Evolutionary conservation across 1,140 invertebrate genomes (phyloP), one percentile per base, ranked within the genome.

Genomic region (Aphaenogaster ashmeadi): DNA sequence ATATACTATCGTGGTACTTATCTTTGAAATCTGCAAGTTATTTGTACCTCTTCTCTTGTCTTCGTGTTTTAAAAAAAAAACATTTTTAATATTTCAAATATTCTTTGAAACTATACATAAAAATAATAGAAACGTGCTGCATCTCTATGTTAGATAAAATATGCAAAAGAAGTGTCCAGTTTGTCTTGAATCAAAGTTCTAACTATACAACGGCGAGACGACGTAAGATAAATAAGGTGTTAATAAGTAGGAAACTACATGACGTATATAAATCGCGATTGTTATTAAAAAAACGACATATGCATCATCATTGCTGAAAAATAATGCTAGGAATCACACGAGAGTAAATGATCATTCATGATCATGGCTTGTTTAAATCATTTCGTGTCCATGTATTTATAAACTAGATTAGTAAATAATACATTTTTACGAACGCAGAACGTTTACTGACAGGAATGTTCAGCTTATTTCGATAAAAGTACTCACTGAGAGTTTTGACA

Each of bases 341-440:
- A 78, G n/a, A 88, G 38, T 60, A 66, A 58, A 80, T 36, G 21
- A 89, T 89, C 47, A 66, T 87, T 56, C 36, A 81, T 67, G 38
- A 44, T 67, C 64, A n/a, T 88, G 75, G 62, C 79, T 91, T 89
- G 78, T 90, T 27, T 89, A 47, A 67, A 72, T 90, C 33, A 44
- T 87, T 80, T 90, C 78, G 21, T 79, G 74, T 90, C 78, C 75
- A 62, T 88, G 62, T 91, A 91, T 89, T 87, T 91, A 88, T 81
- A 58, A 79, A 87, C 54, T 91, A 89, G 84, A 75, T 90, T 87
- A 85, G 54, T 60, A 52, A 78, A 87, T 66, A 36, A 79, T 67
- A 79, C 5, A 44, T 90, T 92, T 92, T 77, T 92, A 89, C 74
- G 84, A 86, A 89, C 60, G 44, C 60, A 83, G 52, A 80, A 85